Evolutionary conservation across 92 coral and sea anemone species (phyloP), one percentile per base, ranked within the genome.

Genomic region (Galaxea fascicularis): DNA sequence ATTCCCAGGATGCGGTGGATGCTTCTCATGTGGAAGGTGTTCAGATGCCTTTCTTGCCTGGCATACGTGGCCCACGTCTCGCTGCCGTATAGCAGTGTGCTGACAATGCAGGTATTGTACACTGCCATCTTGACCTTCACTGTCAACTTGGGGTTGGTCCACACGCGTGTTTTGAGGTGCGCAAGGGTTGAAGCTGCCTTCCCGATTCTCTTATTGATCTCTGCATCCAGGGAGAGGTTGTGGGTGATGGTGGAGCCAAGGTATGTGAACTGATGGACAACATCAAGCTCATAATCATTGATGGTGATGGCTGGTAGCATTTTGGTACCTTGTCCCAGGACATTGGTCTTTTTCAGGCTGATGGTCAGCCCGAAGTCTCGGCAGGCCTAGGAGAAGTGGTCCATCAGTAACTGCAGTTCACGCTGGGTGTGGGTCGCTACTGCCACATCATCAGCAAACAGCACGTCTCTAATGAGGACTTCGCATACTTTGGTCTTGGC

Each of bases 401-500:
- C 73, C 28, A 81, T 67, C 18, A 82, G 87, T 26, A 1, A 14
- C 74, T 82, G 91, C 21, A 75, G 84, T 75, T 59, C 84, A 17
- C 26, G 69, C 26, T 51, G 58, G 26, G 83, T 47, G 73, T 87
- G 87, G 4, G 87, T 21, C 58, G 18, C 54, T 4, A 87, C 54
- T 47, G 91, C 83, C 4, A 83, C 87, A 11, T 74, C 87, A 14
- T 87, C 87, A 7, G 78, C 87, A 31, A 73, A 81, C 28, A 87
- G 83, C 76, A 87, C 1, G 39, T 87, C 83, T 35, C 87, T 31
- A 59, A 74, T 63, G 82, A 65, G 71, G 10, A 11, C 76, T 41
- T 59, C 22, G 16, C 13, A 78, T 17, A 80, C 83, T 56, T 87
- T 80, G 28, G 87, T 73, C 77, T 26, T 81, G 0, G 87, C 87